These are phyloP conservation scores for Eulemur albifrons DNA, from an alignment of 2,797 vertebrate genomes.

Conservation along the genomic window DNA sequence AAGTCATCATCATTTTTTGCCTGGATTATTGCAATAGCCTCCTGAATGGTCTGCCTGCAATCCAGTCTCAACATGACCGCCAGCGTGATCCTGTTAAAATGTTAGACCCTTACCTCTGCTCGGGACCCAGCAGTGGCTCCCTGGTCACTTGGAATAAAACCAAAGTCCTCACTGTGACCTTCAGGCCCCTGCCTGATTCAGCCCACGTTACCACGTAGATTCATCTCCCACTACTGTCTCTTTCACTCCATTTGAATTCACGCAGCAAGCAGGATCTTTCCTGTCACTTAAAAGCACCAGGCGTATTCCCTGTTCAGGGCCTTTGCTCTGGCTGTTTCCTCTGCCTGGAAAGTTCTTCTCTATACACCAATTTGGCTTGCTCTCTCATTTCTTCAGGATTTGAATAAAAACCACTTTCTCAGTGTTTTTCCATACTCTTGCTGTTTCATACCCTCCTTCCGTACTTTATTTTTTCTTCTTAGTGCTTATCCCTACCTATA, in stretches of 20 bases:
- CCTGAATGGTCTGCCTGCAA: neutral
- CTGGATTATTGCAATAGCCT: neutral
- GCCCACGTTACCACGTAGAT: neutral
- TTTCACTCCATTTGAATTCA: neutral
- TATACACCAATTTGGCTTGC: neutral
- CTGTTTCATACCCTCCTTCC: neutral
- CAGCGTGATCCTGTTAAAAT: neutral
- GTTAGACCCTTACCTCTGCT: neutral
- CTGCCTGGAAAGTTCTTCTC: neutral
- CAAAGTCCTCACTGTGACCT: neutral
- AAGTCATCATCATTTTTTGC: neutral
- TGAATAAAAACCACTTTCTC: neutral
- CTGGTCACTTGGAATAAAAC: neutral
- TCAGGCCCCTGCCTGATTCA: neutral
- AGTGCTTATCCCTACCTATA: neutral
- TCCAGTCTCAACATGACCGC: neutral
- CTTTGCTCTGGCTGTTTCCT: neutral
- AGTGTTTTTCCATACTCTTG: neutral
- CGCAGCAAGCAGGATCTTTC: neutral
- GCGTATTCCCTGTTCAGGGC: neutral
- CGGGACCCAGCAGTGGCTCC: neutral
- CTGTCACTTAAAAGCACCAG: neutral
- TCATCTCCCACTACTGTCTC: neutral
- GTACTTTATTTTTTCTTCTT: neutral
- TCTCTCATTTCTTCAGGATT: neutral